Base-by-base conservation (phyloP, 2,888 invertebrate genomes). In the Muschampia plurimacula region DNA sequence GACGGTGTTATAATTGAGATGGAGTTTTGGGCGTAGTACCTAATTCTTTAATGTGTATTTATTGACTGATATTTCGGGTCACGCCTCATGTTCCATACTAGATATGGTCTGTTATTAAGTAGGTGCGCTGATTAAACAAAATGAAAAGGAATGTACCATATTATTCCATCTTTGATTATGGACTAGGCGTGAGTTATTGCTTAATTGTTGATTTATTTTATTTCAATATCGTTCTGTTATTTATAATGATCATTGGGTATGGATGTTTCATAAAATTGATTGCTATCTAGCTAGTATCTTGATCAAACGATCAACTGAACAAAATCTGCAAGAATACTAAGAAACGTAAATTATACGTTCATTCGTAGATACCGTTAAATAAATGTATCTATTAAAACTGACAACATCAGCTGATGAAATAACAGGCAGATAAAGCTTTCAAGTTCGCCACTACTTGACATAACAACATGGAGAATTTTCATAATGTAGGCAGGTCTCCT, bases 21-120 rank as follows among this genome's bases (percentile, higher is more conserved):
- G 88, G 85, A 87, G 83, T 83, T 86, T 84, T 88, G 88, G 91
- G 90, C 90, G 90, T 90, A 90, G 83, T 85, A 81, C 86, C 88
- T 88, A 89, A 90, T 91, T 86, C 86, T 86, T 85, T 87, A 88
- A 87, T 89, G 86, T 89, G 83, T 84, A 87, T 89, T 88, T 90
- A 90, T 32, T 89, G 89, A 88, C 86, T 84, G 84, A 86, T 84
- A 75, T 74, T 85, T 36, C 82, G 80, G 83, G 87, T 87, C 86
- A 88, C 89, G 91, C 91, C 90, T 91, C 89, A 87, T 86, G 85
- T 87, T 88, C 73, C 74, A 74, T 66, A 49, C 32, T 32, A 32
- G 69, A 41, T 22, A 22, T 74, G 41, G 64, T 22, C 22, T 75
- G 72, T 75, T 76, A 75, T 78, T 76, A 75, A 55, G 41, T 62